Conservation (phyloP, 2,113 vertebrate genomes). For the Monopterus albus region DNA sequence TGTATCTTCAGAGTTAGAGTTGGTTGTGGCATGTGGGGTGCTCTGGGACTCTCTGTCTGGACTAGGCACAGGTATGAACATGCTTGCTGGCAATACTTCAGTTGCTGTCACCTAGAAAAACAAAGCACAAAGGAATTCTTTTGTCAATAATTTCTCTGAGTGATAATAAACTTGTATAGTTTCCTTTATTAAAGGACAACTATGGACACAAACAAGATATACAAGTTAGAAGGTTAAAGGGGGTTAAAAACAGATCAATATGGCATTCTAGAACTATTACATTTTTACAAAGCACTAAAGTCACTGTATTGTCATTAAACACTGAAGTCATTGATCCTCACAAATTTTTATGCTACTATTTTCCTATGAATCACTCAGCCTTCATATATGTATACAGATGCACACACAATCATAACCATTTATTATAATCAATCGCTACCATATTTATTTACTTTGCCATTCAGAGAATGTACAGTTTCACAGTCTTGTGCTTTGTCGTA, state of each 20-base stretch:
- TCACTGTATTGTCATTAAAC: no score
- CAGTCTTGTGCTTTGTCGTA: background rate
- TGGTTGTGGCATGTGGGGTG: conserved; percentile 72
- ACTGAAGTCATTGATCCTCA: no score
- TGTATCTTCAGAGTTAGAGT: conserved; percentile 83
- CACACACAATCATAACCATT: conserved; percentile 80
- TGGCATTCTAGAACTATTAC: background rate
- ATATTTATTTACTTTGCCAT: conserved; percentile 85
- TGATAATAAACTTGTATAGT: background rate
- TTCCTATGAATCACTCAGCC: background rate
- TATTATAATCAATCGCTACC: no score
- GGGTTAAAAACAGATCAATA: background rate
- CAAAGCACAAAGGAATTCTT: conserved; percentile 50
- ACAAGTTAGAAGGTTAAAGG: background rate
- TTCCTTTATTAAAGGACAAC: conserved; percentile 13
- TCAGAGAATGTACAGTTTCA: conserved; percentile 27
- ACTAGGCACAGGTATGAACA: conserved; percentile 92
- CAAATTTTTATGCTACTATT: background rate
- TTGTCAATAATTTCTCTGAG: conserved; percentile 41
- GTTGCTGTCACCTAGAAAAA: conserved; percentile 91
- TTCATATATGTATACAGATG: conserved; percentile 10
- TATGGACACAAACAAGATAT: conserved; percentile 8
- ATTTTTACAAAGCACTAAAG: no score
- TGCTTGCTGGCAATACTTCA: conserved; percentile 95
- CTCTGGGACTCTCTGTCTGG: conserved; percentile 87